Percentiles rank a stretch among this genome's conserved stretches.
Evolutionary conservation across 2,797 vertebrate genomes (phyloP).

Genomic region (Octomys mimax): DNA sequence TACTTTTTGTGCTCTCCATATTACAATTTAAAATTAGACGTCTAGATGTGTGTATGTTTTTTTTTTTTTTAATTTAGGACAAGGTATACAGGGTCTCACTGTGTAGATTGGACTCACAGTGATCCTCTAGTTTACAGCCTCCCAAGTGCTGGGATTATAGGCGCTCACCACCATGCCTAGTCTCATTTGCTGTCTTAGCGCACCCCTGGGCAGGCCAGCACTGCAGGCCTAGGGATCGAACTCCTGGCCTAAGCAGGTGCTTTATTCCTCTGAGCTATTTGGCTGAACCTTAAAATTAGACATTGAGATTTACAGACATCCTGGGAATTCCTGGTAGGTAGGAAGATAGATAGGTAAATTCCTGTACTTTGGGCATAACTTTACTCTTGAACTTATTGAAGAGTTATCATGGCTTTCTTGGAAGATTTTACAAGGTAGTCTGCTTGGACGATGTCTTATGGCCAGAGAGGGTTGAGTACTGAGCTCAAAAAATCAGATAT

Average conservation of each 20-base stretch:
- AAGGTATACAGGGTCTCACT: too few relatives aligned
- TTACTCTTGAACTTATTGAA: not conserved
- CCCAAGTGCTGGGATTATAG: too few relatives aligned
- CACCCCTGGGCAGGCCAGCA: too few relatives aligned
- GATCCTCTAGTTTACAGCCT: too few relatives aligned
- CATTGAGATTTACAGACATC: conserved; percentile 1
- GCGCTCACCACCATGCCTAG: too few relatives aligned
- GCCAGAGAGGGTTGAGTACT: not conserved
- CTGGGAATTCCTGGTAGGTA: not conserved
- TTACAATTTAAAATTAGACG: conserved; percentile 7
- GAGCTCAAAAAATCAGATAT: not conserved
- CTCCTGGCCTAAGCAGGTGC: too few relatives aligned
- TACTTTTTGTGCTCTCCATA: not conserved
- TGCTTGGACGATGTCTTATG: not conserved
- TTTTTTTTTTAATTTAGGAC: too few relatives aligned
- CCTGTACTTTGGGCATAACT: not conserved
- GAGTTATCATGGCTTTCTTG: not conserved
- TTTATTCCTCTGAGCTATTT: too few relatives aligned
- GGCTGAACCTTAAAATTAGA: not conserved
- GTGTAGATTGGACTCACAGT: too few relatives aligned
- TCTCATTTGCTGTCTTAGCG: too few relatives aligned
- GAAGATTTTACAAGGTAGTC: not conserved
- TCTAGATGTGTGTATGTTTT: not conserved
- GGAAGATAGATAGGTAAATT: not conserved
- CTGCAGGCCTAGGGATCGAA: too few relatives aligned